These are phyloP conservation scores for Parascotia fuliginaria DNA, from an alignment of 2,888 invertebrate species.

Conservation along the genomic window DNA sequence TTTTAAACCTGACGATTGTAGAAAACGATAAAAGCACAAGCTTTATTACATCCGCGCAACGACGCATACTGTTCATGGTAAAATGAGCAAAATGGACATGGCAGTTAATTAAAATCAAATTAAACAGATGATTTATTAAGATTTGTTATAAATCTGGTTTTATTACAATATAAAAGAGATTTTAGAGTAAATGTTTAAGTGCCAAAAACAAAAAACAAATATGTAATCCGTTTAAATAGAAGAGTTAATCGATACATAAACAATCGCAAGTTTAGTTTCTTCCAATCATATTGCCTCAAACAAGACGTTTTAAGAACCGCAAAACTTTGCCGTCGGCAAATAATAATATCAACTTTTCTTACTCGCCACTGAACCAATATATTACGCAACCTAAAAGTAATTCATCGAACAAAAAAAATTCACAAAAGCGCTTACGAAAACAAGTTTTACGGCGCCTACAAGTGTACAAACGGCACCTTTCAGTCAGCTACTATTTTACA, in stretches of 20 bases:
- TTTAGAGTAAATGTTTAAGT: background rate
- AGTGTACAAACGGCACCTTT: slow-evolving; percentile 63
- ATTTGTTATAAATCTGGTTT: background rate
- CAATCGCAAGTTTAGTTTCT: slow-evolving; percentile 5
- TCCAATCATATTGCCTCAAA: background rate
- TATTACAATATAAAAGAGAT: background rate
- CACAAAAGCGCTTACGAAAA: slow-evolving; percentile 53
- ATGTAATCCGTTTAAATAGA: background rate
- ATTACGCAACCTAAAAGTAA: slow-evolving; percentile 64
- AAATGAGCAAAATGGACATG: background rate
- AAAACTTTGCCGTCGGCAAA: slow-evolving; percentile 2
- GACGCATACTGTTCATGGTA: background rate
- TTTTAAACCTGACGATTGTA: slow-evolving; percentile 18
- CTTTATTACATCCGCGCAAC: slow-evolving; percentile 23
- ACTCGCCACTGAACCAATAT: slow-evolving; percentile 17
- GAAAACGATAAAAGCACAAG: slow-evolving; percentile 23
- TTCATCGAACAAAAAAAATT: slow-evolving; percentile 44
- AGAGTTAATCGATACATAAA: slow-evolving; percentile 9
- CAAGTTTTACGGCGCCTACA: slow-evolving; percentile 72
- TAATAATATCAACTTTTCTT: slow-evolving; percentile 12
- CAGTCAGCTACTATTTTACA: slow-evolving; percentile 72
- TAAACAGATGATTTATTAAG: background rate
- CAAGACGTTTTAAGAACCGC: slow-evolving; percentile 2
- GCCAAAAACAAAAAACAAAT: background rate
- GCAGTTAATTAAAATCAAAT: background rate